phyloP scores from a whole-genome alignment of 1,140 invertebrate genomes.

The Linepithema humile region DNA sequence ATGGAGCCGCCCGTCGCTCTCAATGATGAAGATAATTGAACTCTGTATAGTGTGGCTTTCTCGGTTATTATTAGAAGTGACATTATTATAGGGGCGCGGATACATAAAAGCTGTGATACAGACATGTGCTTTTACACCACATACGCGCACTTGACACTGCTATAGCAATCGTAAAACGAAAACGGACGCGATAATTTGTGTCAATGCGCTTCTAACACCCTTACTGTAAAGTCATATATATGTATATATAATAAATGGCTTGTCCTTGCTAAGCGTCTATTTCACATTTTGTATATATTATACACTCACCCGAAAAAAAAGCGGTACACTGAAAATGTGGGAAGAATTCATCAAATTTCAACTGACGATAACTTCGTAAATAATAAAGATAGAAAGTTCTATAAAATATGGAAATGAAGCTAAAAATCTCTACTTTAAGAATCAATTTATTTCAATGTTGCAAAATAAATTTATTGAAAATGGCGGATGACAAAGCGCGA shows the following conservation, averaged over 20 bases:
- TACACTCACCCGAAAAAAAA: no score
- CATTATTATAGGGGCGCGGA: conserved; percentile 33
- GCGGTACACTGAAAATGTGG: no score
- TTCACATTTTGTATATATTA: not conserved
- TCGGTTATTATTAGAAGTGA: conserved; percentile 35
- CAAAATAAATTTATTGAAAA: no score
- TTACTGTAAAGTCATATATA: conserved; percentile 20
- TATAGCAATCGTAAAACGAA: conserved; percentile 41
- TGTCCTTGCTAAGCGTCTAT: not conserved
- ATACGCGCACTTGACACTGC: conserved; percentile 7
- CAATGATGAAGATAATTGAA: conserved; percentile 21
- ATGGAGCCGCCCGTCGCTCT: not conserved
- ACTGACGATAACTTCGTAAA: no score
- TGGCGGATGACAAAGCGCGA: no score
- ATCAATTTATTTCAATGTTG: no score
- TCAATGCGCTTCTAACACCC: conserved; percentile 41
- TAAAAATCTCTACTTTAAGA: no score
- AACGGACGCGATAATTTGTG: conserved; percentile 66
- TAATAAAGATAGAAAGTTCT: no score
- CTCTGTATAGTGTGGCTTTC: not conserved
- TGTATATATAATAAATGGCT: not conserved
- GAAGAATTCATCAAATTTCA: no score
- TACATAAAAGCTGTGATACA: not conserved
- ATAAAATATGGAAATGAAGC: no score
- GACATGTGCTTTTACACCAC: not conserved